phyloP scores from a whole-genome alignment of 2,888 invertebrate species.

The Sinotaia quadrata region DNA sequence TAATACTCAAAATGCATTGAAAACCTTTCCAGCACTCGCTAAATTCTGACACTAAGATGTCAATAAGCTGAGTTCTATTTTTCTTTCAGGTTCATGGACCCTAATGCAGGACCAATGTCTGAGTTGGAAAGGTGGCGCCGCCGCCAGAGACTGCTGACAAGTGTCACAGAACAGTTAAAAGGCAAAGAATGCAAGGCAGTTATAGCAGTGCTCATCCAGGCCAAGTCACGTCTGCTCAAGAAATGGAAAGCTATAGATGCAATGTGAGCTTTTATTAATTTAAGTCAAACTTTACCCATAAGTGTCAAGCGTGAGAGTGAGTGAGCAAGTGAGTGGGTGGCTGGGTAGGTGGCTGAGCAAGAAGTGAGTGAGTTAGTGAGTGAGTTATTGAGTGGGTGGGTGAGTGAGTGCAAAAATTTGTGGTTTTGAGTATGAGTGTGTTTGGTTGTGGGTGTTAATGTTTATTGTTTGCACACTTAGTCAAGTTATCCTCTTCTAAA shows the following conservation, averaged over 20 bases:
- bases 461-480: no score
- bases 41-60: background rate
- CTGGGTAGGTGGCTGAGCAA: no score
- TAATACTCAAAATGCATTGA: background rate
- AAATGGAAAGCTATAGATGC: slow-evolving; percentile 71
- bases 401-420: no score
- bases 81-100: slow-evolving; percentile 61
- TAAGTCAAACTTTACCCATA: no score
- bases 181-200: slow-evolving; percentile 72
- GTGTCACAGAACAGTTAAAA: slow-evolving; percentile 71
- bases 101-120: slow-evolving; percentile 70
- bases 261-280: no score
- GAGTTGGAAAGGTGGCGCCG: slow-evolving; percentile 71
- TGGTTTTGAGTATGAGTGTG: no score
- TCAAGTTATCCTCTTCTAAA: no score
- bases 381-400: no score
- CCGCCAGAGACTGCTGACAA: slow-evolving; percentile 69
- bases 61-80: background rate
- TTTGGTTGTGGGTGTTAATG: no score
- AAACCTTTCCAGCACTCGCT: background rate
- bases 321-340: no score
- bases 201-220: slow-evolving; percentile 70
- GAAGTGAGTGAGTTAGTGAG: no score
- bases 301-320: no score
- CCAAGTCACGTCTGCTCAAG: slow-evolving; percentile 70